Percentiles rank a stretch among this genome's conserved stretches.
Conservation (phyloP, 2,113 vertebrate species). For the Antechinus flavipes region DNA sequence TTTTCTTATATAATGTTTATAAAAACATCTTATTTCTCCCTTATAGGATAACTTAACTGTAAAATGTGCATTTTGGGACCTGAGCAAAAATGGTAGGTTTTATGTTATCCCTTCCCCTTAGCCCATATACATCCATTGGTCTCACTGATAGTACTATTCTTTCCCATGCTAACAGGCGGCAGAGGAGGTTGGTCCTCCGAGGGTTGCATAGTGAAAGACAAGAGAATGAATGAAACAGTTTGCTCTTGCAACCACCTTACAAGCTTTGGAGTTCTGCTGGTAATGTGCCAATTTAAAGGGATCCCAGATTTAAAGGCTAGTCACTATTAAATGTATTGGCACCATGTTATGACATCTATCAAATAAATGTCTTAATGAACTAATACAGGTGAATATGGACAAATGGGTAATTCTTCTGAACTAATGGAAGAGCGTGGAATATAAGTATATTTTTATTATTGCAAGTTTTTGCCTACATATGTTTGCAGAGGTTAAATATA, state of each 20-base stretch:
- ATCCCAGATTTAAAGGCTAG: constrained; percentile 31
- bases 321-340: neutral
- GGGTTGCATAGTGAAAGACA: constrained; percentile 89
- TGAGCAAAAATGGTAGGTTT: constrained; percentile 89
- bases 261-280: constrained; percentile 94
- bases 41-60: constrained; percentile 84
- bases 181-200: constrained; percentile 90
- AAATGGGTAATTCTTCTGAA: neutral
- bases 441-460: constrained; percentile 13
- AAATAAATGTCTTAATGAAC: constrained; percentile 50
- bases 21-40: constrained; percentile 56
- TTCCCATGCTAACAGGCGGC: constrained; percentile 84
- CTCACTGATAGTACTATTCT: constrained; percentile 49
- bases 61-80: constrained; percentile 94
- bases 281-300: constrained; percentile 68
- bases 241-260: constrained; percentile 97
- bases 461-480: neutral
- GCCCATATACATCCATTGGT: neutral
- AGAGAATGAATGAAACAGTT: constrained; percentile 85
- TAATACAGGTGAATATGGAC: constrained; percentile 14
- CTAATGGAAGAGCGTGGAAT: constrained; percentile 10
- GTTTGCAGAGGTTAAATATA: neutral
- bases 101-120: constrained; percentile 12
- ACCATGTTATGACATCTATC: neutral
- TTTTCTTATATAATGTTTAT: constrained; percentile 35